phyloP scores from a whole-genome alignment of 2,113 vertebrate genomes.

The Cyphotilapia sp. region DNA sequence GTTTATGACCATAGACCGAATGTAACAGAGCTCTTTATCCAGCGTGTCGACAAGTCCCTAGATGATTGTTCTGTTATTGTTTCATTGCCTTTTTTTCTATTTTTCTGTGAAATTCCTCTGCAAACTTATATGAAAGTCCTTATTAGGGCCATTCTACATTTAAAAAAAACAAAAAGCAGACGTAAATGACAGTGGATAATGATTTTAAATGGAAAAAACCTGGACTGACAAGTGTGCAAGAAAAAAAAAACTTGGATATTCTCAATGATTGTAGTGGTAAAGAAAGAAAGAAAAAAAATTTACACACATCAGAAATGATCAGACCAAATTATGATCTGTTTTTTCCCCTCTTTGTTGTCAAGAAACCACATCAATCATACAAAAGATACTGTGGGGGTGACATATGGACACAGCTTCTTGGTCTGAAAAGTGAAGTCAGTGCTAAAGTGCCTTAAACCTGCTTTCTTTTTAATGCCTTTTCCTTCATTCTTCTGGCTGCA shows the following conservation, averaged over 20 bases:
- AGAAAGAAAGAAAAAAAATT: neutral
- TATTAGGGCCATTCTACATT: neutral
- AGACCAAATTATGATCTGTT: neutral
- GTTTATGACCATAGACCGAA: neutral
- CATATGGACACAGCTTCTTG: neutral
- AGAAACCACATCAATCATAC: neutral
- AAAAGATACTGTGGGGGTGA: neutral
- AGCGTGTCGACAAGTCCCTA: fast-evolving
- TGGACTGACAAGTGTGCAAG: neutral
- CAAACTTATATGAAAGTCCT: neutral
- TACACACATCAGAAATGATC: neutral
- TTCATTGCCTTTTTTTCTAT: neutral
- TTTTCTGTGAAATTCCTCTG: neutral
- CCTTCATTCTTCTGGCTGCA: neutral
- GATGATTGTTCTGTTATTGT: neutral
- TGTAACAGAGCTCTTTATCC: neutral
- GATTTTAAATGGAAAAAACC: neutral
- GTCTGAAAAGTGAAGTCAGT: neutral
- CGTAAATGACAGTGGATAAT: neutral
- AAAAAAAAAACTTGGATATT: neutral
- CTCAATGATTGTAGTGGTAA: neutral
- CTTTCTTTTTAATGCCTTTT: neutral
- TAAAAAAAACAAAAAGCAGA: neutral
- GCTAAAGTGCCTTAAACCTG: neutral
- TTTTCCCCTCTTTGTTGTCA: neutral